phyloP scores from a whole-genome alignment of 2,797 vertebrate species.

The Serranus cabrilla region DNA sequence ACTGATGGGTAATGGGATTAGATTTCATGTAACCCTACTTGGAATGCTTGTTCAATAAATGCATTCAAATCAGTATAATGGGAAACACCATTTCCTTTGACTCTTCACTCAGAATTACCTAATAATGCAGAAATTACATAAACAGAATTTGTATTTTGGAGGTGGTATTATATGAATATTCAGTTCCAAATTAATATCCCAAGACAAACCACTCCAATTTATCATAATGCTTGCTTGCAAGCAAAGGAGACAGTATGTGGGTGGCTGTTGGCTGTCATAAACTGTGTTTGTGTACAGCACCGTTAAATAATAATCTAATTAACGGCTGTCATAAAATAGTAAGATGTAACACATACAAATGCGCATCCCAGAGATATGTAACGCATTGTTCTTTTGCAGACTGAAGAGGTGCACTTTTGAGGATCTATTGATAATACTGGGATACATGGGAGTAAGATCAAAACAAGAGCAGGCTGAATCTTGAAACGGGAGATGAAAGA shows the following conservation, averaged over 20 bases:
- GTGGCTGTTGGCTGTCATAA: constrained; percentile 64
- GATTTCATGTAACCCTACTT: background rate
- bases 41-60: background rate
- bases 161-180: constrained; percentile 40
- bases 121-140: constrained; percentile 48
- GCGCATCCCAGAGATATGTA: constrained; percentile 40
- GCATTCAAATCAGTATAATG: constrained; percentile 2
- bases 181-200: constrained; percentile 41
- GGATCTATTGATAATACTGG: constrained; percentile 51
- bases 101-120: constrained; percentile 34
- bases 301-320: constrained; percentile 75
- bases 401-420: constrained; percentile 25
- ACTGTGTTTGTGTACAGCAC: constrained; percentile 62
- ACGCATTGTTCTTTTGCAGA: constrained; percentile 21
- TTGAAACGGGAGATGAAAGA: constrained; percentile 68
- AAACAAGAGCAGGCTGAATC: constrained; percentile 53
- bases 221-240: constrained; percentile 46
- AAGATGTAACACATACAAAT: constrained; percentile 66
- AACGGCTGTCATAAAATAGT: constrained; percentile 64
- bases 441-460: constrained; percentile 52
- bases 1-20: background rate
- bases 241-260: constrained; percentile 63
- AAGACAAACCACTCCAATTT: constrained; percentile 45
- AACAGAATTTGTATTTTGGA: constrained; percentile 38
- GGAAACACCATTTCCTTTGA: constrained; percentile 7